phyloP scores from a whole-genome alignment of 2,888 invertebrate species.

The Sarcophaga caerulescens region DNA sequence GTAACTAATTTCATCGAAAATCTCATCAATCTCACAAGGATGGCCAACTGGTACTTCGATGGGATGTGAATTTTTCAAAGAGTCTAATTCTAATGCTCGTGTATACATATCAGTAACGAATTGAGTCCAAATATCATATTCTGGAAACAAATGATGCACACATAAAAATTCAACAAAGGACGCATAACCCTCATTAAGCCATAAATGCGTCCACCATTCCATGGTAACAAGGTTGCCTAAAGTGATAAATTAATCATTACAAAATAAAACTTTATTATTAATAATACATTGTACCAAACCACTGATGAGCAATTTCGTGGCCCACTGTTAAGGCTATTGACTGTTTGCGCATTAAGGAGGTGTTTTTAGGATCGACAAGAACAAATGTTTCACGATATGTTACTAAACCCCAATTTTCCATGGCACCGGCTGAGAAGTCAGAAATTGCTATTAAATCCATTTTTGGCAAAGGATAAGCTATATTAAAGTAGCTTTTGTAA shows the following conservation, averaged over 20 bases:
- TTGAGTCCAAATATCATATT: slow-evolving; percentile 98
- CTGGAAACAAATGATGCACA: slow-evolving; percentile 95
- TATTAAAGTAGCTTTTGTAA: slow-evolving; percentile 96
- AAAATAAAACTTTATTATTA: not conserved
- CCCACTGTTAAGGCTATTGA: slow-evolving; percentile 93
- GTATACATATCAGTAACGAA: slow-evolving; percentile 95
- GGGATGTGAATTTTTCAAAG: slow-evolving; percentile 95
- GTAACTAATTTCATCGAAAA: slow-evolving; percentile 98
- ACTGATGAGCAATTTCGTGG: slow-evolving; percentile 98
- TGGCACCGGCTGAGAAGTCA: slow-evolving; percentile 97
- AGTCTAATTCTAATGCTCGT: slow-evolving; percentile 92
- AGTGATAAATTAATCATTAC: not conserved
- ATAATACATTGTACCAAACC: slow-evolving; percentile 88
- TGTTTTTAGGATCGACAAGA: slow-evolving; percentile 93
- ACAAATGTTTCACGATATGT: slow-evolving; percentile 96
- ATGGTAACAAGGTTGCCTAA: slow-evolving; percentile 93
- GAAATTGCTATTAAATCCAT: slow-evolving; percentile 98
- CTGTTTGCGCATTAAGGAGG: slow-evolving; percentile 91
- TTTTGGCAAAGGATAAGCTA: slow-evolving; percentile 97
- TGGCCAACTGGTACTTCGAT: slow-evolving; percentile 97
- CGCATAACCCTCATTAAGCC: slow-evolving; percentile 98
- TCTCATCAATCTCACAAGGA: slow-evolving; percentile 97
- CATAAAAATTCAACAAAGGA: slow-evolving; percentile 97
- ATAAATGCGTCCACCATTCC: slow-evolving; percentile 99
- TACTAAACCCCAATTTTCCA: slow-evolving; percentile 99